Base-by-base conservation (phyloP, 2,797 vertebrate species). In the Limnodromus scolopaceus region DNA sequence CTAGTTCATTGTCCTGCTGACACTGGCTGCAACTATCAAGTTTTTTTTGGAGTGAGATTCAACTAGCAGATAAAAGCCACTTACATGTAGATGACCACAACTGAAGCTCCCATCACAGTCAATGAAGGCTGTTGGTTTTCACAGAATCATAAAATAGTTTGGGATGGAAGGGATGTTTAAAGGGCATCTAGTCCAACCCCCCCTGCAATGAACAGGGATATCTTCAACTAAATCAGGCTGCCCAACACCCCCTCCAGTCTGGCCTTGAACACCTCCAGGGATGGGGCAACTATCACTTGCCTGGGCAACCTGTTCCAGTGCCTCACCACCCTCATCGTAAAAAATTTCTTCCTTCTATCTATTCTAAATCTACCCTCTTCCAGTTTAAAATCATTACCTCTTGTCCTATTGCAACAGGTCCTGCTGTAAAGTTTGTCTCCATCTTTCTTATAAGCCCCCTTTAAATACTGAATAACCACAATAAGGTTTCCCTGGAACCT, bases 21-120 rank as follows among this genome's bases (percentile, higher is more conserved):
- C 65, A 90, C 69, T 77, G 22, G 41, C 53, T 88, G 27, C 55
- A 87, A 87, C 60, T 36, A 49, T 23, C 23, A 46, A 71, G n/a
- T 3, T 36, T 41, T 76, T 90, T 88, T 38, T 57, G 5, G 43
- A 45, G 17, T 32, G 18, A 94, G 58, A 69, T 82, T 51, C 46
- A 93, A 38, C 61, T 45, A 79, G 69, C 43, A 95, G 74, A 78
- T 78, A 68, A 92, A 95, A 92, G 72, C 28, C 48, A 81, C 69
- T 89, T 77, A 51, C 36, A 84, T 58, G 86, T 34, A 86, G 61
- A 90, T 48, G 25, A 71, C 49, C 65, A 86, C 49, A 80, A 77
- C 16, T 63, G 79, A 80, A 91, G 32, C 32, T 86, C 38, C 23
- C 28, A 30, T 6, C 64, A 19, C 53, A 85, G 55, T 76, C 54